These are phyloP conservation scores for Bruchidius siliquastri DNA, from an alignment of 2,888 invertebrate species.

Conservation along the genomic window DNA sequence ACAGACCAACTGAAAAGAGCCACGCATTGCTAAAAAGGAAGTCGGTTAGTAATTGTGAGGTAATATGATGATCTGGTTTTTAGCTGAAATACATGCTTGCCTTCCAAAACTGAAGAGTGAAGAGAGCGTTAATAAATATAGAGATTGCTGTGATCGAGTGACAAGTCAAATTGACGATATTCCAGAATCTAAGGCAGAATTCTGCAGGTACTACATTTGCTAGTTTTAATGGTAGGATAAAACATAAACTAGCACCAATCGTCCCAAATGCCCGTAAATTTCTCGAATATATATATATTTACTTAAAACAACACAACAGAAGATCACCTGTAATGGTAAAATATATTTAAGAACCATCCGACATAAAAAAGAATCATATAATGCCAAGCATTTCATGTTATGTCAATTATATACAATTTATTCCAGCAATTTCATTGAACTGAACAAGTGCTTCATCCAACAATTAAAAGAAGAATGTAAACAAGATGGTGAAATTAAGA, in stretches of 20 bases:
- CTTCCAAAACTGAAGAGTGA: background rate
- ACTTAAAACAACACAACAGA: no score
- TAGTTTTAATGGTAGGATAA: no score
- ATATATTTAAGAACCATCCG: no score
- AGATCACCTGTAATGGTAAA: no score
- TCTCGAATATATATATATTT: no score
- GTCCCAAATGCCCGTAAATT: no score
- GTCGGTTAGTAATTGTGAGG: no score
- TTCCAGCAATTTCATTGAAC: slow-evolving; percentile 5
- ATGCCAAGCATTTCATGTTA: no score
- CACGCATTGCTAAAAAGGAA: no score
- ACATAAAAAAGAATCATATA: no score
- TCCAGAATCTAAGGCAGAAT: slow-evolving; percentile 3
- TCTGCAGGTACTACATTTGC: slow-evolving; percentile 3
- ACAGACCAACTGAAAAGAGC: no score
- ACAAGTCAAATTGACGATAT: background rate
- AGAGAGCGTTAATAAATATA: background rate
- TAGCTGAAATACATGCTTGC: slow-evolving; percentile 5
- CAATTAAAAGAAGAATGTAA: slow-evolving; percentile 6
- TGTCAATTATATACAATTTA: background rate
- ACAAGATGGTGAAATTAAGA: background rate
- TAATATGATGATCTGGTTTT: background rate
- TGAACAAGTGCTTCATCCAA: slow-evolving; percentile 2
- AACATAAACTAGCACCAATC: no score
- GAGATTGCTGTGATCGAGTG: background rate